phyloP scores from a whole-genome alignment of 2,113 vertebrate species.

The Burhinus bistriatus region DNA sequence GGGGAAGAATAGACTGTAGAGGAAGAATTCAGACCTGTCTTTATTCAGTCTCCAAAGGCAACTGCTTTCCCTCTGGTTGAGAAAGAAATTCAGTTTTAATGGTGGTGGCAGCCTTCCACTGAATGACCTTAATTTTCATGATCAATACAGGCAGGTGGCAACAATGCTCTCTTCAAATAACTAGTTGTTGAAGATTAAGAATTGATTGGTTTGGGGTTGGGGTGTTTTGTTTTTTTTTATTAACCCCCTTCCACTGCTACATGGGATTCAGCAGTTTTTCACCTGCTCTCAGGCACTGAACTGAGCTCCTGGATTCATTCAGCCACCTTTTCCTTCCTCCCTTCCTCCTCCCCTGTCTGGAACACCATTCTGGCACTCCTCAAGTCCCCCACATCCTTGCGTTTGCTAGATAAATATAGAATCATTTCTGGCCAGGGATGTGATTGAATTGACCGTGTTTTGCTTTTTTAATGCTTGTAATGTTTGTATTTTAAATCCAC shows the following conservation, averaged over 20 bases:
- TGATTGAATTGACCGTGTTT: not conserved
- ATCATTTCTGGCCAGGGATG: not conserved
- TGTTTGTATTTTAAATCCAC: not conserved
- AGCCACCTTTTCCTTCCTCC: not conserved
- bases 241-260: not conserved
- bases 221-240: not conserved
- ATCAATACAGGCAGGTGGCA: constrained; percentile 60
- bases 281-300: not conserved
- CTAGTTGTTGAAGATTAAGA: constrained; percentile 40
- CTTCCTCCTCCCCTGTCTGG: not conserved
- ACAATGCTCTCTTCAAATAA: constrained; percentile 41
- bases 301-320: not conserved
- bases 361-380: not conserved
- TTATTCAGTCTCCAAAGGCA: constrained; percentile 5
- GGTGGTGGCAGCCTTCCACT: constrained; percentile 22
- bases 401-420: not conserved
- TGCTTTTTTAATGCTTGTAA: not conserved
- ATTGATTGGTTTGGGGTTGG: constrained; percentile 15
- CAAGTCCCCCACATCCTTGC: not conserved
- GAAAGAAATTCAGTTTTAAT: constrained; percentile 11
- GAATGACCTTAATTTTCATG: not conserved
- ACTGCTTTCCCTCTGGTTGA: not conserved
- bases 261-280: not conserved
- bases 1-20: constrained; percentile 20
- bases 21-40: constrained; percentile 28